Evolutionary conservation across 2,113 vertebrate species (phyloP).

Genomic region (Uropsilus gracilis): DNA sequence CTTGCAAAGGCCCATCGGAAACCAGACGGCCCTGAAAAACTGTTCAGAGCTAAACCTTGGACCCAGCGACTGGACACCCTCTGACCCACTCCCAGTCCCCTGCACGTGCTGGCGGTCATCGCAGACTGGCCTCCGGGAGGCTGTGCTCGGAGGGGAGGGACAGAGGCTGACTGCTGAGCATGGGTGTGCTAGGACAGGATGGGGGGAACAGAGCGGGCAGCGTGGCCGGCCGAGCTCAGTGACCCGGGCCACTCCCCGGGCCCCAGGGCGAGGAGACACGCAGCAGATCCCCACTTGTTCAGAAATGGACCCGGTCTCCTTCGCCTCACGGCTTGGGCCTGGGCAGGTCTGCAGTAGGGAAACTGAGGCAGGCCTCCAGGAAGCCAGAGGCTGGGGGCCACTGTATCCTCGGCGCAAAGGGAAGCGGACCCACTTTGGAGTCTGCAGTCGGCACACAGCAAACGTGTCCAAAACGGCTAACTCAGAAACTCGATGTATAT

Average conservation of each 20-base stretch:
- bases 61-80: not conserved
- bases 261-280: no score
- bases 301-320: not conserved
- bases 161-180: no score
- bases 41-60: not conserved
- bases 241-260: no score
- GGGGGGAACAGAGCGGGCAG: no score
- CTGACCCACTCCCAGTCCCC: not conserved
- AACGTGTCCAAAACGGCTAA: not conserved
- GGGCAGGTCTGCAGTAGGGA: no score
- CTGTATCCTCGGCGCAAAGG: no score
- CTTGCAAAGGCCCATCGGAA: not conserved
- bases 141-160: not conserved
- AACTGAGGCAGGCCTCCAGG: not conserved
- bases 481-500: not conserved
- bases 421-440: not conserved
- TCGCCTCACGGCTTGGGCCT: no score
- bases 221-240: no score
- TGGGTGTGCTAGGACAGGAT: no score
- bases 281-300: accelerated
- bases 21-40: not conserved
- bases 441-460: not conserved
- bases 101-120: accelerated
- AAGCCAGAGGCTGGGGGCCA: not conserved
- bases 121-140: not conserved